Base-by-base conservation (phyloP, 2,888 invertebrate species). In the Prenolepis imparis region DNA sequence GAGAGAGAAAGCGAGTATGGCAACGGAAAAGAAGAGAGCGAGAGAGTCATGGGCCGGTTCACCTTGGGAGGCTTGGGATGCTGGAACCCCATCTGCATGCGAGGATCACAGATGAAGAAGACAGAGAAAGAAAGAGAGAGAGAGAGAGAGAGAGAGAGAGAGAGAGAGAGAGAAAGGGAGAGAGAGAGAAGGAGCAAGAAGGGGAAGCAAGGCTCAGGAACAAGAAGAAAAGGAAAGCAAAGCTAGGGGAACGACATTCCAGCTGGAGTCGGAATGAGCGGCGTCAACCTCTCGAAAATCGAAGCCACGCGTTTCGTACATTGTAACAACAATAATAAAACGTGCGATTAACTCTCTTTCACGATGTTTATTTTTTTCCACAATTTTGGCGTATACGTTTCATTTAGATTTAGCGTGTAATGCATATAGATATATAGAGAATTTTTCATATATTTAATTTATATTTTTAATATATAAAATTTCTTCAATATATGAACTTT, bases 61-160 rank as follows among this genome's bases (percentile, higher is more conserved):
- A 94, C 94, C 94, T 94, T 94, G 94, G 48, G 94, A 91, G 92
- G 93, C 94, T 94, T 94, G 94, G 48, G 94, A 91, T 92, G 93
- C 91, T 90, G 90, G 90, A 90, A 90, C 90, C 84, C 82, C 86
- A 88, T 90, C 91, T 90, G 91, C 89, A 87, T 90, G 89, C 80
- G 75, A 75, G 83, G 83, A 87, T 84, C 86, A 68, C 28, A 72
- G 72, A 66, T 84, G 89, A 90, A 86, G 89, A 88, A 87, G 87
- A 81, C 66, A 81, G 83, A 84, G 88, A 88, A 72, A 84, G 52
- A 39, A 39, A 36, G 1, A 44, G 15, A 82, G 82, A 78, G 78
- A 72, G 75, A 85, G 82, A 87, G 32, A 48, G 67, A 67, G 57
- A 48, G 77, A 77, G 85, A 61, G 68, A 67, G 15, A 67, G 59